Evolutionary conservation across 2,113 vertebrate genomes (phyloP).

Genomic region (Eulemur rufifrons): DNA sequence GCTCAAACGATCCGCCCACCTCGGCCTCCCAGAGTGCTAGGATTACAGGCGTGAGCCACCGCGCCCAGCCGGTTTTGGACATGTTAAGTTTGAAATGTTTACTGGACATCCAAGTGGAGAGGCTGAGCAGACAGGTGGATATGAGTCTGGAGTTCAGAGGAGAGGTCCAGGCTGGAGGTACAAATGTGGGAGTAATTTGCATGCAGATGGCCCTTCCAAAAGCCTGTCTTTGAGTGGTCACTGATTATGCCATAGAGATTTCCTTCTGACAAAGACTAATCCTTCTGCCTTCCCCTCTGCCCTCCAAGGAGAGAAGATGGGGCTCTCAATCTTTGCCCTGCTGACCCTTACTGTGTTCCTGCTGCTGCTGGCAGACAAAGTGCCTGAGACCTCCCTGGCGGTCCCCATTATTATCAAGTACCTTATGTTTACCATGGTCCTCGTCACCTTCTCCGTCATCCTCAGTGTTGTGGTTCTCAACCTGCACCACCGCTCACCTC

Average conservation of each 20-base stretch:
- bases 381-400: conserved; percentile 92
- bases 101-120: background rate
- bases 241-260: background rate
- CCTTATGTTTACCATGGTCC: conserved; percentile 94
- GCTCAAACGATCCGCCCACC: too few relatives aligned
- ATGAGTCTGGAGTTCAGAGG: background rate
- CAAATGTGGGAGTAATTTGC: background rate
- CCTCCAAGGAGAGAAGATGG: conserved; percentile 93
- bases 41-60: too few relatives aligned
- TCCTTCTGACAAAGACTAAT: conserved; percentile 34
- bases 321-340: conserved; percentile 93
- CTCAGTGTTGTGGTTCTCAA: conserved; percentile 94
- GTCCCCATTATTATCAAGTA: conserved; percentile 95
- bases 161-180: background rate
- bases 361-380: conserved; percentile 93
- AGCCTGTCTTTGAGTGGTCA: background rate
- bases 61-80: background rate
- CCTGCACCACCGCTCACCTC: conserved; percentile 92
- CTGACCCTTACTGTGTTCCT: conserved; percentile 95
- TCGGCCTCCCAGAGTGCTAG: too few relatives aligned
- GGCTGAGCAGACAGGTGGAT: background rate
- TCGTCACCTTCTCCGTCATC: conserved; percentile 94
- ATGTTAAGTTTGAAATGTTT: background rate
- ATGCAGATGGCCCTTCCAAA: background rate
- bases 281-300: background rate